Evolutionary conservation across 1,140 invertebrate genomes (phyloP).

Genomic region (Drosophila parvula): DNA sequence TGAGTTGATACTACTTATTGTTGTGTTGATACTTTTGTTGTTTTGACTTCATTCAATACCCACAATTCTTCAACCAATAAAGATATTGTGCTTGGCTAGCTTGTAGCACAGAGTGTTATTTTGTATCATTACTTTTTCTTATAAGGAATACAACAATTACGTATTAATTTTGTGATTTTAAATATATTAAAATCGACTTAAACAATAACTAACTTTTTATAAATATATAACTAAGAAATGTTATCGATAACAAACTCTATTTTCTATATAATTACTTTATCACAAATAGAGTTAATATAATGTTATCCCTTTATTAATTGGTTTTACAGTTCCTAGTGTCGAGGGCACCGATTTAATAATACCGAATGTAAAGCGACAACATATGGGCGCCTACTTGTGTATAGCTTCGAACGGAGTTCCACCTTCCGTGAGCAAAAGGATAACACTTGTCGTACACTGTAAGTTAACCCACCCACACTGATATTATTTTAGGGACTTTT

Average conservation of each 20-base stretch:
- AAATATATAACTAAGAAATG: too few relatives aligned
- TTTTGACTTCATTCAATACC: conserved; percentile 31
- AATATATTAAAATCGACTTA: neutral
- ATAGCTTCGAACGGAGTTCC: conserved; percentile 95
- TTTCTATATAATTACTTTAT: neutral
- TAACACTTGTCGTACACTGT: conserved; percentile 95
- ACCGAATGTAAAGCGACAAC: conserved; percentile 91
- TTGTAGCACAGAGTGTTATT: neutral
- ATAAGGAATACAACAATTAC: too few relatives aligned
- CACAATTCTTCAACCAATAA: neutral
- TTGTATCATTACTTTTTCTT: neutral
- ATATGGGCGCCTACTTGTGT: conserved; percentile 95
- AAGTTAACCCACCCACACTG: conserved; percentile 80
- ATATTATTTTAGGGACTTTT: too few relatives aligned
- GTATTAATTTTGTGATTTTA: neutral
- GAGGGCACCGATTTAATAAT: conserved; percentile 92
- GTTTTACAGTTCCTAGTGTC: conserved; percentile 87
- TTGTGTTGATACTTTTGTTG: conserved; percentile 54
- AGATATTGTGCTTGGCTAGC: neutral
- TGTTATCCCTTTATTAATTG: neutral
- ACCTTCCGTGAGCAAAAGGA: conserved; percentile 94
- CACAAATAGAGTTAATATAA: neutral
- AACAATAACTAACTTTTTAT: neutral
- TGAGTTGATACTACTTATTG: conserved; percentile 16
- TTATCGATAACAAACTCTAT: too few relatives aligned